These are phyloP conservation scores for Apogon hyalosoma DNA, from an alignment of 2,797 vertebrate species.

Conservation along the genomic window DNA sequence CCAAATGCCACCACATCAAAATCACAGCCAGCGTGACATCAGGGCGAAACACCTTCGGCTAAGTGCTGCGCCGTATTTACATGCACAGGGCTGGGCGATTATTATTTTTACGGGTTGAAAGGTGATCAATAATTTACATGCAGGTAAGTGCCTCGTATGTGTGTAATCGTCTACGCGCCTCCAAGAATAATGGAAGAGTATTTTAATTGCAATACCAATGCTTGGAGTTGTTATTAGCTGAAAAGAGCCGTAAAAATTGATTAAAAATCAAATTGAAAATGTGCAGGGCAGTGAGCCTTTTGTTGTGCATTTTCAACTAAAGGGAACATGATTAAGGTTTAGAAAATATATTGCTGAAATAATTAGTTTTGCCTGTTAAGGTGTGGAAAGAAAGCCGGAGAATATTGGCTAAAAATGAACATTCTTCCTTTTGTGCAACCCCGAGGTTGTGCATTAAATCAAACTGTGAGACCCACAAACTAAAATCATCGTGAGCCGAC, in stretches of 20 bases:
- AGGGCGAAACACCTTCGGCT: constrained; percentile 46
- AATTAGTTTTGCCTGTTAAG: constrained; percentile 41
- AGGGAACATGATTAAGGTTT: constrained; percentile 28
- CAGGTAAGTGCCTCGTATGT: constrained; percentile 60
- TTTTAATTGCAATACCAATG: constrained; percentile 47
- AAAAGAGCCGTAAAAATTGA: constrained; percentile 49
- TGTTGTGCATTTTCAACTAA: constrained; percentile 36
- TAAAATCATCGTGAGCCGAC: constrained; percentile 38
- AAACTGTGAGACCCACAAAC: constrained; percentile 34
- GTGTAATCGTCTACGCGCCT: constrained; percentile 55
- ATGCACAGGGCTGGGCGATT: constrained; percentile 53
- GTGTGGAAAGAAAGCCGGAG: constrained; percentile 18
- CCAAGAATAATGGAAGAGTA: constrained; percentile 53
- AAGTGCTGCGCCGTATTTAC: constrained; percentile 67
- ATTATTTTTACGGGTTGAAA: constrained; percentile 32
- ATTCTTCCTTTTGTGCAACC: constrained; percentile 27
- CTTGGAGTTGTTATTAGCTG: constrained; percentile 50
- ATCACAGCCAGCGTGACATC: constrained; percentile 48
- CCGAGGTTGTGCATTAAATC: constrained; percentile 33
- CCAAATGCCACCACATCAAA: constrained; percentile 78
- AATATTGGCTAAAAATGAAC: constrained; percentile 20
- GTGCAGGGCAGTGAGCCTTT: constrained; percentile 14
- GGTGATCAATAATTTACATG: constrained; percentile 58
- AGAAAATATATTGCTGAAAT: constrained; percentile 30
- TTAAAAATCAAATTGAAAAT: constrained; percentile 53